Evolutionary conservation across 2,113 vertebrate species (phyloP).

Genomic region (Crotophaga sulcirostris): DNA sequence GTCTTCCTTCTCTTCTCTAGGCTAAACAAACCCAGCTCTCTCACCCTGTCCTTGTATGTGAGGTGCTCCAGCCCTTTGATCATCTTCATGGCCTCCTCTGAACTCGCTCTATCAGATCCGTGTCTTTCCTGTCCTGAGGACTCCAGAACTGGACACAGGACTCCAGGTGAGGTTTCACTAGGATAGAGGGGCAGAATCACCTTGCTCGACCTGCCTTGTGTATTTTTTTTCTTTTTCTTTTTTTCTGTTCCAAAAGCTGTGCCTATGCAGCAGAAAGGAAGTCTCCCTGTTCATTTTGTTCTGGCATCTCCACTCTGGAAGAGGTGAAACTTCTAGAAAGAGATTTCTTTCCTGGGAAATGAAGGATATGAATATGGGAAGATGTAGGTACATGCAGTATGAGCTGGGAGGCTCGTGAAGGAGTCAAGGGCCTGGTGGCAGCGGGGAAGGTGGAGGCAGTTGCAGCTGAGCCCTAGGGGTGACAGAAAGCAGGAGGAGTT

Average conservation of each 20-base stretch:
- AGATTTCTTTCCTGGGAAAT: background rate
- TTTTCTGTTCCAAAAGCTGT: background rate
- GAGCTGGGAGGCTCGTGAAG: background rate
- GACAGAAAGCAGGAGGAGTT: background rate
- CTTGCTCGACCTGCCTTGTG: too few relatives aligned
- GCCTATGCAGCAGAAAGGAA: background rate
- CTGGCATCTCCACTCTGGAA: background rate
- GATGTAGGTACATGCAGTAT: accelerated
- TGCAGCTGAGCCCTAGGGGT: accelerated
- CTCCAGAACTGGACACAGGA: too few relatives aligned
- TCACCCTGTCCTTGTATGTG: too few relatives aligned
- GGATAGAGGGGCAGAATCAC: too few relatives aligned
- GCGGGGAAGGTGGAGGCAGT: background rate
- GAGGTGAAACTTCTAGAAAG: background rate
- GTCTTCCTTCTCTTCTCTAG: too few relatives aligned
- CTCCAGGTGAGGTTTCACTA: too few relatives aligned
- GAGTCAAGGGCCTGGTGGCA: background rate
- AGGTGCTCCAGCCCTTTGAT: too few relatives aligned
- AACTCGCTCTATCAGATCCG: too few relatives aligned
- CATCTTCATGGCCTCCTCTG: too few relatives aligned
- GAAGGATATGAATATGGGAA: background rate
- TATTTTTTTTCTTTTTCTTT: background rate
- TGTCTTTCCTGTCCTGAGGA: too few relatives aligned
- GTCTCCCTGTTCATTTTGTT: background rate
- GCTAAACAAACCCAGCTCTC: too few relatives aligned